phyloP scores from a whole-genome alignment of 2,888 invertebrate genomes.

The Girardia tigrina region DNA sequence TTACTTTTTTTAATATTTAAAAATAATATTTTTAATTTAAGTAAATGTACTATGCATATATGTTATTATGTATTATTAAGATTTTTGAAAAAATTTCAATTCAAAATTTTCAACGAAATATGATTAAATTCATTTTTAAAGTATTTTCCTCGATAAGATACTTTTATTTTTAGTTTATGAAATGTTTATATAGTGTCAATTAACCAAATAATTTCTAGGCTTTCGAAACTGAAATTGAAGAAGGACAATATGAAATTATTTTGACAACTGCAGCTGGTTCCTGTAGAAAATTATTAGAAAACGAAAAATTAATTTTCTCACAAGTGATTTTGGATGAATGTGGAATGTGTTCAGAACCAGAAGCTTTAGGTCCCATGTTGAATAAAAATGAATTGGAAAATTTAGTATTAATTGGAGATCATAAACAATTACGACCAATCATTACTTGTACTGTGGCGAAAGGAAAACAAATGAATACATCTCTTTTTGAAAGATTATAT shows the following conservation, averaged over 20 bases:
- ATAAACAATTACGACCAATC: slow-evolving; percentile 12
- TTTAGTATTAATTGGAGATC: not conserved
- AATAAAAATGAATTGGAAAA: not conserved
- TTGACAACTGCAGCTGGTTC: slow-evolving; percentile 25
- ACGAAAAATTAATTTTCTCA: not conserved
- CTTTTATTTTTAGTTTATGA: too few species aligned
- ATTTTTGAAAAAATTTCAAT: too few species aligned
- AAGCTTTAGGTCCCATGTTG: slow-evolving; percentile 40
- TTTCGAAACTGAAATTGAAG: not conserved
- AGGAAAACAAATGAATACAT: not conserved
- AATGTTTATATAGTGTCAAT: too few species aligned
- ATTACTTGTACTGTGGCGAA: not conserved
- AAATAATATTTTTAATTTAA: too few species aligned
- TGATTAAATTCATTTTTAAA: too few species aligned
- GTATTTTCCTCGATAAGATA: too few species aligned
- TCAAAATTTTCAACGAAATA: too few species aligned
- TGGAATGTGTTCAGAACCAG: slow-evolving; percentile 45
- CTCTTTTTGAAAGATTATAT: slow-evolving; percentile 2
- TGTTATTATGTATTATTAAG: too few species aligned
- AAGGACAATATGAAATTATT: not conserved
- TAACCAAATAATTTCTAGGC: too few species aligned
- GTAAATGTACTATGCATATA: too few species aligned
- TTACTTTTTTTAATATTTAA: too few species aligned
- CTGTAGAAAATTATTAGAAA: not conserved
- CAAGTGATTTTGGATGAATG: slow-evolving; percentile 43